phyloP scores from a whole-genome alignment of 2,797 vertebrate genomes.

The Tragopan temminckii region DNA sequence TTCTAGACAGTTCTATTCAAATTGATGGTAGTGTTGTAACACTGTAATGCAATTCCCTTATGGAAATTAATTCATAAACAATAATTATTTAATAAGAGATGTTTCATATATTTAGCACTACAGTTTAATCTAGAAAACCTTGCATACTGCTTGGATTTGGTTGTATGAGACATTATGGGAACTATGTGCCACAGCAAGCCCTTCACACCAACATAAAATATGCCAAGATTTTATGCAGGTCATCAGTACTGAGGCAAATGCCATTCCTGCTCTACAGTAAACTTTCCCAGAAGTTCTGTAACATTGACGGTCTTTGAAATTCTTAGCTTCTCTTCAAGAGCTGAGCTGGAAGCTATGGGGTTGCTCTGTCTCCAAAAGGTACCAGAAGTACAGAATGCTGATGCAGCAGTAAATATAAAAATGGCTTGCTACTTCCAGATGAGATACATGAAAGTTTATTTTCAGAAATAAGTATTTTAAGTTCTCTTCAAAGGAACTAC shows the following conservation, averaged over 20 bases:
- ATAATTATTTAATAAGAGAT: constrained; percentile 9
- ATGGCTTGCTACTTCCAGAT: background rate
- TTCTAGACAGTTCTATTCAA: background rate
- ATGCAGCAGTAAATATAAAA: background rate
- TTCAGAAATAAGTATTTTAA: background rate
- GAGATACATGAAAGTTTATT: background rate
- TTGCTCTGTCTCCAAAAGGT: background rate
- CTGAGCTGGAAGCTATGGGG: background rate
- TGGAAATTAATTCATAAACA: constrained; percentile 34
- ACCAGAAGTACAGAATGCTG: background rate
- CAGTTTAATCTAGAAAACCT: constrained; percentile 21
- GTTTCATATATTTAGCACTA: background rate
- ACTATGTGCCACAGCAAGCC: background rate
- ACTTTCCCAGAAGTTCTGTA: background rate
- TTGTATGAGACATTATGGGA: background rate
- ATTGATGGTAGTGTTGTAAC: background rate
- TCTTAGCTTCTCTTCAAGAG: background rate
- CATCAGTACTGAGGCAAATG: background rate
- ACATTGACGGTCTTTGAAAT: background rate
- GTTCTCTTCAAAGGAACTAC: background rate
- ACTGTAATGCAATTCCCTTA: background rate
- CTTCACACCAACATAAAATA: background rate
- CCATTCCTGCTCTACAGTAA: background rate
- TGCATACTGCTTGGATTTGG: background rate
- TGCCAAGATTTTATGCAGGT: background rate